Evolutionary conservation across 1,140 invertebrate genomes (phyloP), one percentile per base, ranked within the genome.

Genomic region (Aphis craccivora): DNA sequence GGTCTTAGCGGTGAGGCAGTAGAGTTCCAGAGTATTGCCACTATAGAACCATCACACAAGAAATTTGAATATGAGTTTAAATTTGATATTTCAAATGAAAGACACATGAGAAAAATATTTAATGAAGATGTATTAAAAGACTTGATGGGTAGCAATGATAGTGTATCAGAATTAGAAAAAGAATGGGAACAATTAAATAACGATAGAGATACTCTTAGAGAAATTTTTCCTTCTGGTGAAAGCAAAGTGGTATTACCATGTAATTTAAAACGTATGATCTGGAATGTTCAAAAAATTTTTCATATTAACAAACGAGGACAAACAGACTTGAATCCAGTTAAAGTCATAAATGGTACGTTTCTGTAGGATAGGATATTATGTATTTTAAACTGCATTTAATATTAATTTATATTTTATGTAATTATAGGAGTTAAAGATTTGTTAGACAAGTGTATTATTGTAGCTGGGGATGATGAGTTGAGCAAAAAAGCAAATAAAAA

Each of bases 271-370:
- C 96, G 99, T 94, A 99, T 99, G 97, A 99, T 99, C 94, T 99
- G 99, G 99, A 99, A 99, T 95, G 99, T 99, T 0, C 99, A 99
- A 95, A 99, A 99, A 95, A 99, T 99, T 95, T 99, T 99, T 96
- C 98, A 99, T 94, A 99, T 99, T 90, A 99, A 99, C 95, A 98
- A 98, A 94, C 96, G 99, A 88, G 97, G 97, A 93, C 98, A 98
- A 8, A 99, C 98, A 6, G 99, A 99, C 96, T 96, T 99, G 4
- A 98, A 98, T 95, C 99, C 99, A 0, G 96, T 99, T 93, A 97
- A 97, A 95, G 98, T 99, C 2, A 98, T 99, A 93, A 96, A 98
- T 95, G 98, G 96, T 96, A 93, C 76, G 76, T 22, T 40, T 84
- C 22, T 43, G 23, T 35, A 30, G 4, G 7, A 14, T n/a, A 23